A percentile compares a stretch with the other conserved stretches of the same genome.
Evolutionary conservation across 2,888 invertebrate species (phyloP).

Genomic region (Caenorhabditis doughertyi): DNA sequence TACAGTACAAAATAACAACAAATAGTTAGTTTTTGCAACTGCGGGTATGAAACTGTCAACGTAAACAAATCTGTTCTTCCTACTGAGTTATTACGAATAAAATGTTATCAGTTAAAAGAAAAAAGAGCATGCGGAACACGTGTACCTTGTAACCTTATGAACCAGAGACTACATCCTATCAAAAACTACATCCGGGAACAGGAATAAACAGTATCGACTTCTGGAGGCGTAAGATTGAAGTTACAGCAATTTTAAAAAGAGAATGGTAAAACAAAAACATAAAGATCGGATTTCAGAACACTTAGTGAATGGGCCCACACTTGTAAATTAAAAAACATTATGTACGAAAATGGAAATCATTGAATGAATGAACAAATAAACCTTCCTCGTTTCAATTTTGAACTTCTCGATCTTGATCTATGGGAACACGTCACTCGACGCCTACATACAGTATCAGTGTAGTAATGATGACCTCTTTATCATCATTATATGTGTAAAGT

Average conservation of each 20-base stretch:
- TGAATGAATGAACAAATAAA: neutral
- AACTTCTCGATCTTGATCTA: constrained; percentile 21
- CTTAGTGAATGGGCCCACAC: neutral
- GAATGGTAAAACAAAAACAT: constrained; percentile 4
- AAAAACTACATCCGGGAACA: constrained; percentile 1
- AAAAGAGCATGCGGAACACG: constrained; percentile 19
- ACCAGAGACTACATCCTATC: constrained; percentile 8
- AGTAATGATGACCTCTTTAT: constrained; percentile 19
- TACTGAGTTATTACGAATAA: constrained; percentile 21
- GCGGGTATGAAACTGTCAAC: neutral
- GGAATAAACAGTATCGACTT: no score
- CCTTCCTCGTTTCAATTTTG: neutral
- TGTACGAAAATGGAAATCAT: constrained; percentile 1
- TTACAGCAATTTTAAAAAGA: neutral
- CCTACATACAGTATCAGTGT: neutral
- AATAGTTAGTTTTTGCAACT: neutral
- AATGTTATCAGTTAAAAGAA: constrained; percentile 23
- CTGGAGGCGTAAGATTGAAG: no score
- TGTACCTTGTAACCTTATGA: constrained; percentile 21
- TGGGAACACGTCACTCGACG: neutral
- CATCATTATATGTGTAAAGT: constrained; percentile 13
- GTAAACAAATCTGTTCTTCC: constrained; percentile 28
- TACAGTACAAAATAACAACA: neutral
- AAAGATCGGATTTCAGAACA: constrained; percentile 13
- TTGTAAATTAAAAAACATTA: neutral